Conservation (phyloP, 2,113 vertebrate species). For the Rhinoderma darwinii region DNA sequence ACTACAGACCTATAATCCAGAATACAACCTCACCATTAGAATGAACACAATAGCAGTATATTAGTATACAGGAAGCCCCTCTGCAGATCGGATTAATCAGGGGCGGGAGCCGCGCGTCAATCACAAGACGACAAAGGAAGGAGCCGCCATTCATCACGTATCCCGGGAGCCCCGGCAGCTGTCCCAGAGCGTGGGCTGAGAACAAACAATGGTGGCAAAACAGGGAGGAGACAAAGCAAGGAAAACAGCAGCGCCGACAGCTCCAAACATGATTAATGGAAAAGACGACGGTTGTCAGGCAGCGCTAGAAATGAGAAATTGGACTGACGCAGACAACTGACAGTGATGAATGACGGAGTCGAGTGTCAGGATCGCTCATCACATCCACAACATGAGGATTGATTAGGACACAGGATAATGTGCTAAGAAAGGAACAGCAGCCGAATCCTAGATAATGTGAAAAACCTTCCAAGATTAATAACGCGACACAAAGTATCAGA, state of each 20-base stretch:
- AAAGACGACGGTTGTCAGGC: not conserved
- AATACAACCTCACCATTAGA: no score
- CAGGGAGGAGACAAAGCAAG: not conserved
- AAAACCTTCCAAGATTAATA: no score
- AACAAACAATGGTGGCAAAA: not conserved
- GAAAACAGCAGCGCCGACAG: not conserved
- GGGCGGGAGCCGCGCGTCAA: not conserved
- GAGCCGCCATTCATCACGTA: not conserved
- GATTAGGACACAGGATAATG: not conserved
- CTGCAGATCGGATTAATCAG: no score
- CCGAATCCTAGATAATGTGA: not conserved
- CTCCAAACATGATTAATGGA: not conserved
- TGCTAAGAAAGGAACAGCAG: not conserved
- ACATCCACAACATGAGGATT: not conserved
- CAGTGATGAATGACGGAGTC: constrained; percentile 4
- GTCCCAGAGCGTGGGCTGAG: not conserved
- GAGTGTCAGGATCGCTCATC: not conserved
- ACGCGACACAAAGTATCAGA: no score
- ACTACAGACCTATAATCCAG: no score
- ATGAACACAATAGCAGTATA: no score
- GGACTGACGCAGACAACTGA: not conserved
- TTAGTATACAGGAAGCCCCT: no score
- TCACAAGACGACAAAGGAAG: not conserved
- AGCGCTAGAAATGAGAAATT: not conserved
- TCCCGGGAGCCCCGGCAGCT: not conserved